Conservation (phyloP, 2,113 vertebrate genomes). For the Corythoichthys intestinalis region DNA sequence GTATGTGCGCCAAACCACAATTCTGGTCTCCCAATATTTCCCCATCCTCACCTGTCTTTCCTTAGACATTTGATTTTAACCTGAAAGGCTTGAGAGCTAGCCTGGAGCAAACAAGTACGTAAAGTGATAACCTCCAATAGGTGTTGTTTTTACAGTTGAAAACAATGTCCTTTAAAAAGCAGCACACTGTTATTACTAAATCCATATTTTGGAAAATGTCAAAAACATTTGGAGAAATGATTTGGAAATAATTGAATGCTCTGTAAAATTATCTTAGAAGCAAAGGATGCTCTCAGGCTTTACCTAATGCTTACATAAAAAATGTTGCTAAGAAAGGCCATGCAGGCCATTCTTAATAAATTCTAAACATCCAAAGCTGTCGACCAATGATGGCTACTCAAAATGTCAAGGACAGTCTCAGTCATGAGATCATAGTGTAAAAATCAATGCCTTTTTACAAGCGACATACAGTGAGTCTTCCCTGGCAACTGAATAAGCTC, state of each 20-base stretch:
- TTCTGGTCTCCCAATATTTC: background rate
- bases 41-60: background rate
- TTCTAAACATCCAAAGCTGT: background rate
- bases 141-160: background rate
- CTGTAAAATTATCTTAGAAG: background rate
- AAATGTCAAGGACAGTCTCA: constrained; percentile 27
- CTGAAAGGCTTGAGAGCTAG: constrained; percentile 15
- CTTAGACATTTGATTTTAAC: constrained; percentile 7
- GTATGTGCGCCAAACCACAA: background rate
- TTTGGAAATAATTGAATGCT: constrained; percentile 5
- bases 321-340: background rate
- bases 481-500: too few species aligned
- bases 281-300: too few species aligned
- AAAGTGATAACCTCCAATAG: constrained; percentile 11
- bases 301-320: too few species aligned
- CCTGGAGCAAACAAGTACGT: constrained; percentile 14
- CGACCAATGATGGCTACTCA: constrained; percentile 26
- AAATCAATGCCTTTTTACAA: too few species aligned
- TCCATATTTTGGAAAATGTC: background rate
- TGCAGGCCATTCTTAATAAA: background rate
- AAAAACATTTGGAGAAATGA: constrained; percentile 1
- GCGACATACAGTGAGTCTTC: too few species aligned
- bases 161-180: background rate
- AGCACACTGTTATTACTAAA: background rate
- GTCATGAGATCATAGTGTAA: constrained; percentile 8